These are phyloP conservation scores for Sitta carolinensis DNA, from an alignment of 2,797 vertebrate genomes.

Conservation along the genomic window DNA sequence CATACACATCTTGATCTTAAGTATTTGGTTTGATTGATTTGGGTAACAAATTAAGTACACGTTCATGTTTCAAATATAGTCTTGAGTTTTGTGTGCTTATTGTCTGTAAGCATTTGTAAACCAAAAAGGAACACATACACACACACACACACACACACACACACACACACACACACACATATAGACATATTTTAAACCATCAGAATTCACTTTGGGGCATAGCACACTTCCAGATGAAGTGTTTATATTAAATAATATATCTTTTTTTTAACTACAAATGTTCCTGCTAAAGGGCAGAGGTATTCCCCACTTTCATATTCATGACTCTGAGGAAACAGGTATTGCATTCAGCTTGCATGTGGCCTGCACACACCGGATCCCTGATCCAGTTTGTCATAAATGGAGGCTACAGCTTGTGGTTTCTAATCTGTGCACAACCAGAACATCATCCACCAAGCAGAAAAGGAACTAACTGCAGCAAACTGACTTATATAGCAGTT, in stretches of 20 bases:
- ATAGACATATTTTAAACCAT: background rate
- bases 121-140: background rate
- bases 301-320: background rate
- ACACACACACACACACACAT: accelerated
- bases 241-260: too few relatives aligned
- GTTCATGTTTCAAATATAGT: background rate
- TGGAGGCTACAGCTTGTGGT: background rate
- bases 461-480: background rate
- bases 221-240: accelerated
- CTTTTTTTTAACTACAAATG: background rate
- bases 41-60: background rate
- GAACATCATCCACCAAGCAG: background rate
- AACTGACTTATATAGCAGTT: background rate
- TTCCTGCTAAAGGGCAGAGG: background rate
- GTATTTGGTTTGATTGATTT: background rate
- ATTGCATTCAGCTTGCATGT: background rate
- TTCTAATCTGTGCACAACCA: background rate
- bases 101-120: background rate
- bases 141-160: background rate
- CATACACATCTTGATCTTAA: background rate
- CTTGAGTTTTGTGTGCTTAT: background rate
- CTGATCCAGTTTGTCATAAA: background rate
- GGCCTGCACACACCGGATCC: background rate
- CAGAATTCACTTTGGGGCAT: background rate
- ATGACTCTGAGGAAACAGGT: background rate